phyloP scores from a whole-genome alignment of 2,888 invertebrate species.

The Rambutsinella grinnellia region DNA sequence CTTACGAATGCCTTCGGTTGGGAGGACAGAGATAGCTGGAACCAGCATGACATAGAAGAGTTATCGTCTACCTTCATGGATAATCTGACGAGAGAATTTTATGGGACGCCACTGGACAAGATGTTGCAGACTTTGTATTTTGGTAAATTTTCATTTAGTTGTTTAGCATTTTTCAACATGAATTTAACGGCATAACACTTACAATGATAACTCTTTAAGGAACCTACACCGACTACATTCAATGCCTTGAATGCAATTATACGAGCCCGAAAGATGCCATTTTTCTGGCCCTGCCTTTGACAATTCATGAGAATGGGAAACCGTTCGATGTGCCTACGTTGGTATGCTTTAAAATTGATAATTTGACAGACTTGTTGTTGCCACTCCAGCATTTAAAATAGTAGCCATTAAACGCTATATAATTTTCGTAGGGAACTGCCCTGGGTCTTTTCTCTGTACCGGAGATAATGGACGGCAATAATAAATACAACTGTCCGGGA shows the following conservation, averaged over 20 bases:
- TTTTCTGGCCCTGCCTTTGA: constrained; percentile 87
- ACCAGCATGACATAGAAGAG: constrained; percentile 93
- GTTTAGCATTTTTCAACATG: too few relatives aligned
- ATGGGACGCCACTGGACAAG: constrained; percentile 84
- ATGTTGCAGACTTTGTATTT: constrained; percentile 85
- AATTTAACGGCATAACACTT: too few relatives aligned
- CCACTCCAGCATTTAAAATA: too few relatives aligned
- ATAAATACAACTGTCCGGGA: constrained; percentile 89
- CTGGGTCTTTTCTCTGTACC: constrained; percentile 86
- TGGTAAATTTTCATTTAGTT: too few relatives aligned
- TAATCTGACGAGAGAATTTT: constrained; percentile 86
- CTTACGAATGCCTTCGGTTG: constrained; percentile 91
- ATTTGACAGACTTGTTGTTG: too few relatives aligned
- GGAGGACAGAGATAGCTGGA: constrained; percentile 91
- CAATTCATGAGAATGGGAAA: constrained; percentile 83
- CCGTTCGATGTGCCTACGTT: constrained; percentile 73
- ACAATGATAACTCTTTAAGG: too few relatives aligned
- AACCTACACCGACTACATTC: constrained; percentile 89
- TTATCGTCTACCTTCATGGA: constrained; percentile 92
- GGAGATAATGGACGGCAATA: constrained; percentile 84
- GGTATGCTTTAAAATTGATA: too few relatives aligned
- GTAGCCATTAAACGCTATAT: too few relatives aligned
- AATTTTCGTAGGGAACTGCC: constrained; percentile 79
- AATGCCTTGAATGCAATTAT: constrained; percentile 86
- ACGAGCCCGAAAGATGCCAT: constrained; percentile 87